Conservation (phyloP, 2,888 invertebrate genomes). For the Dryocosmus kuriphilus region DNA sequence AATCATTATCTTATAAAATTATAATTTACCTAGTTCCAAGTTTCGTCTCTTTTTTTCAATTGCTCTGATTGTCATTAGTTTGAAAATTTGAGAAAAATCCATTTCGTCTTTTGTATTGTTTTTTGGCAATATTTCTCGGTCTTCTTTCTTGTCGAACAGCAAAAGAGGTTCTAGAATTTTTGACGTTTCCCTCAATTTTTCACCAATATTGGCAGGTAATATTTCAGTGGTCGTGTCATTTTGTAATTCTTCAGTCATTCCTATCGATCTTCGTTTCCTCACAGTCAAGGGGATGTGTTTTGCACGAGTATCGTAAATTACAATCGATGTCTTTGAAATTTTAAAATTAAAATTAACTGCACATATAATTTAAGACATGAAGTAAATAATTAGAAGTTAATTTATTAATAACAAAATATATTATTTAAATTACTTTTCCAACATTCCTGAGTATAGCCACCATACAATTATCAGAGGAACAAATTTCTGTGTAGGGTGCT, state of each 20-base stretch:
- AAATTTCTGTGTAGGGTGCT: conserved; percentile 52
- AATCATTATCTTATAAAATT: no score
- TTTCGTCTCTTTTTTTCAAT: neutral
- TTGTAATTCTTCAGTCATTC: conserved; percentile 20
- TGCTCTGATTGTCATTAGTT: neutral
- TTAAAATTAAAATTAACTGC: conserved; percentile 44
- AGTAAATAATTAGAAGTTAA: conserved; percentile 2
- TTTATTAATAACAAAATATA: neutral
- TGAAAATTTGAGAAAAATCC: neutral
- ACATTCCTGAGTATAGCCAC: conserved; percentile 56
- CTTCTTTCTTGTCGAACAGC: neutral
- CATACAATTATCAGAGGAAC: conserved; percentile 55
- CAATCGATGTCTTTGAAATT: neutral
- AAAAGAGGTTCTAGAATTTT: neutral
- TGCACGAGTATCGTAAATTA: conserved; percentile 54
- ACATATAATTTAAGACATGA: neutral
- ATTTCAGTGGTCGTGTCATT: conserved; percentile 10
- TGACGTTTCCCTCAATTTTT: conserved; percentile 12
- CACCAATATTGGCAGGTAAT: conserved; percentile 4
- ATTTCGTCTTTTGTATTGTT: neutral
- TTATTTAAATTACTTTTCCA: conserved; percentile 49
- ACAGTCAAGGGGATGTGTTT: conserved; percentile 48
- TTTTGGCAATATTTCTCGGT: neutral
- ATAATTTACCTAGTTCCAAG: neutral
- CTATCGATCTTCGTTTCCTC: conserved; percentile 48